A percentile compares a stretch with the other conserved stretches of the same genome.
Conservation (phyloP, 2,113 vertebrate species). For the Campylomormyrus tamandua region DNA sequence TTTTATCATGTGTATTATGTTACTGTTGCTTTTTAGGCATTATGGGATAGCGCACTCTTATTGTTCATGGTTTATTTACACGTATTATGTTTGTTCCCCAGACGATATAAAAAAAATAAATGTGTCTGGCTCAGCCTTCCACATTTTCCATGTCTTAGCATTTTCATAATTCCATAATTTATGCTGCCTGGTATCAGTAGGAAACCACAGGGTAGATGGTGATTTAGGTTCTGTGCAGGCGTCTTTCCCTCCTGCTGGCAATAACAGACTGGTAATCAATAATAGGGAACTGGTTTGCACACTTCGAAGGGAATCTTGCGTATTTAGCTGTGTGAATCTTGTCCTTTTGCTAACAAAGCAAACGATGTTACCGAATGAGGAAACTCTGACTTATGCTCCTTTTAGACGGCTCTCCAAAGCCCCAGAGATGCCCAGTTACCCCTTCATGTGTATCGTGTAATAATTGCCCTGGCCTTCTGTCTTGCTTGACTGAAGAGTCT, state of each 20-base stretch:
- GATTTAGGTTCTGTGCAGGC: neutral
- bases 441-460: neutral
- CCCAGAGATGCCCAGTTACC: neutral
- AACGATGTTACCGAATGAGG: neutral
- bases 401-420: neutral
- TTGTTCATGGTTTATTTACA: neutral
- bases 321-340: neutral
- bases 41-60: neutral
- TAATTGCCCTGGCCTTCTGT: neutral
- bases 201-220: neutral
- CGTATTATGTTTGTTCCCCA: neutral
- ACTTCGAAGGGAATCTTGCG: no score
- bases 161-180: conserved; percentile 5
- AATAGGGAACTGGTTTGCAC: neutral
- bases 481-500: neutral
- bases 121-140: neutral
- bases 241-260: neutral
- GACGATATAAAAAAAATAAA: neutral
- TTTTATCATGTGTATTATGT: neutral
- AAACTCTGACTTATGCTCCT: neutral
- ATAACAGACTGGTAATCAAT: conserved; percentile 3
- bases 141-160: neutral
- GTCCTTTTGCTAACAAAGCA: neutral
- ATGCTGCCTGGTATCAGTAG: neutral
- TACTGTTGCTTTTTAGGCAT: neutral